A percentile compares a stretch with the other conserved stretches of the same genome.
These are phyloP conservation scores for Notocelia uddmanniana DNA, from an alignment of 2,888 invertebrate species.

Conservation along the genomic window DNA sequence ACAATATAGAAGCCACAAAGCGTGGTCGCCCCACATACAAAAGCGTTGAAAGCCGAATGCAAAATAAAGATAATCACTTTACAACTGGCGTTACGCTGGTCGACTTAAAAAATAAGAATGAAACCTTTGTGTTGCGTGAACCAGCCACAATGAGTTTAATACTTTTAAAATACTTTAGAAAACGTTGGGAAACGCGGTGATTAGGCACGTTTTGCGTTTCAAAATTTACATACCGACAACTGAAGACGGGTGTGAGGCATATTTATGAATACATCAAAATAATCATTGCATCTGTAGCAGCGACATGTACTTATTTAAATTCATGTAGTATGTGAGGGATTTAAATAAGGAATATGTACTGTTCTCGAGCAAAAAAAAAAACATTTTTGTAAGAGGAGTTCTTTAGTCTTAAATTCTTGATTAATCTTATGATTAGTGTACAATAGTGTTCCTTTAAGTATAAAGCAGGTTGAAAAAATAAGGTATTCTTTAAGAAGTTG, in stretches of 20 bases:
- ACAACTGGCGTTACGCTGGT: slow-evolving; percentile 47
- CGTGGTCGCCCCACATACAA: slow-evolving; percentile 42
- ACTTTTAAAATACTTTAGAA: slow-evolving; percentile 47
- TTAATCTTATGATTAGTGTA: too few relatives aligned
- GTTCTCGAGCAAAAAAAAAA: too few relatives aligned
- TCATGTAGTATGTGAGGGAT: not conserved
- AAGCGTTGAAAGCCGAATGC: slow-evolving; percentile 48
- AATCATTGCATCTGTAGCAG: slow-evolving; percentile 11
- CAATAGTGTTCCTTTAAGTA: too few relatives aligned
- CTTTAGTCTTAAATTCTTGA: too few relatives aligned
- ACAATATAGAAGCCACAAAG: slow-evolving; percentile 37
- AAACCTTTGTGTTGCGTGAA: slow-evolving; percentile 44
- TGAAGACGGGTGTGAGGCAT: slow-evolving; percentile 16
- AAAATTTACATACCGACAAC: slow-evolving; percentile 48
- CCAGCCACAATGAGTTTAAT: slow-evolving; percentile 42
- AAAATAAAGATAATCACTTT: slow-evolving; percentile 48
- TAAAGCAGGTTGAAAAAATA: too few relatives aligned
- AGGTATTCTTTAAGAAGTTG: too few relatives aligned
- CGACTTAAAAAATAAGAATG: slow-evolving; percentile 47
- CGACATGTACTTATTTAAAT: slow-evolving; percentile 1
- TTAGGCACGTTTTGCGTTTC: slow-evolving; percentile 47
- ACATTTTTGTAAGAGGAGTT: too few relatives aligned
- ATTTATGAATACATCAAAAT: slow-evolving; percentile 28
- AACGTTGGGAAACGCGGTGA: slow-evolving; percentile 49
- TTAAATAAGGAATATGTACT: not conserved